Conservation (phyloP, 2,888 invertebrate species). For the Clistopyga incitator region DNA sequence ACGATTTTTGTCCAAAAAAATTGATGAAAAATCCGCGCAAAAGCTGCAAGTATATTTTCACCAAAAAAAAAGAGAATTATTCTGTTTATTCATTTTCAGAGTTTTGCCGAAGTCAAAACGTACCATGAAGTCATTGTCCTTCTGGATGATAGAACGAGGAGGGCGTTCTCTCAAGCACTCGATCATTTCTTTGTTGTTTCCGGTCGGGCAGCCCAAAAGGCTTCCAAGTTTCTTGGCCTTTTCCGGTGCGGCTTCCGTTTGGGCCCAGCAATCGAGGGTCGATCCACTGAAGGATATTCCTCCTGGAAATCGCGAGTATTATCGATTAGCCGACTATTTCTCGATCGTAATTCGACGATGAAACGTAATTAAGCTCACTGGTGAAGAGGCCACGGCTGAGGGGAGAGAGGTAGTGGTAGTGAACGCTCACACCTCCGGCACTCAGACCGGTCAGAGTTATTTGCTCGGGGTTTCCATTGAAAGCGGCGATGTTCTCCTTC, state of each 20-base stretch:
- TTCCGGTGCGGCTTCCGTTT: conserved; percentile 83
- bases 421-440: conserved; percentile 91
- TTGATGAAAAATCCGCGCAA: too few relatives aligned
- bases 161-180: conserved; percentile 88
- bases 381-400: conserved; percentile 86
- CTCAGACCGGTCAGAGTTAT: conserved; percentile 90
- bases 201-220: conserved; percentile 88
- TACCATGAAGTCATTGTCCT: conserved; percentile 87
- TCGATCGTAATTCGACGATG: neutral
- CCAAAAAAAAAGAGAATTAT: neutral
- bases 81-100: neutral
- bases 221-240: conserved; percentile 87
- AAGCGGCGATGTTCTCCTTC: conserved; percentile 88
- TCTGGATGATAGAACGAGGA: conserved; percentile 87
- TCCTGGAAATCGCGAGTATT: conserved; percentile 73
- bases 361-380: conserved; percentile 67
- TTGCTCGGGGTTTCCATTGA: conserved; percentile 90
- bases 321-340: conserved; percentile 7
- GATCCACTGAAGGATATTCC: conserved; percentile 91
- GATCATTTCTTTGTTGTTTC: conserved; percentile 86
- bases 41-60: too few relatives aligned
- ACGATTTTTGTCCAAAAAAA: too few relatives aligned
- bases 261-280: conserved; percentile 86
- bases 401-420: conserved; percentile 89
- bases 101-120: conserved; percentile 11